Conservation (phyloP, 2,113 vertebrate genomes). For the Phaethon lepturus region DNA sequence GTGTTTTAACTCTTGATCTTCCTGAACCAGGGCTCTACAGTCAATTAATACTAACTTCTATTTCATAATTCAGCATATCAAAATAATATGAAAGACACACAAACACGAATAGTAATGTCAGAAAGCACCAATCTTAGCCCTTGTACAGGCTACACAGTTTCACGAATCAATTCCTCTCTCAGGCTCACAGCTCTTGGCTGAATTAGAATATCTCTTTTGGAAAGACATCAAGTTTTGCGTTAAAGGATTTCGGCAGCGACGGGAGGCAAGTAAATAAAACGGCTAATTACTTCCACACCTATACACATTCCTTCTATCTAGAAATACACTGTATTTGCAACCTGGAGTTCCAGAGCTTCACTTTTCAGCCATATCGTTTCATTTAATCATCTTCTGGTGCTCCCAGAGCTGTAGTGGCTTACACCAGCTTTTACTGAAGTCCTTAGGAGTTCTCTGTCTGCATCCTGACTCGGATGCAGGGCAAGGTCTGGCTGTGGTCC, state of each 20-base stretch:
- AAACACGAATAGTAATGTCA: not conserved
- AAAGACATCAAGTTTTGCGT: slow-evolving; percentile 9
- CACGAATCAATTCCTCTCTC: not conserved
- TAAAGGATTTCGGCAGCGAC: not conserved
- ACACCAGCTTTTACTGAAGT: not conserved
- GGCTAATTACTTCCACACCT: not conserved
- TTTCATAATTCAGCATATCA: not conserved
- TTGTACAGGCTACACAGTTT: not conserved
- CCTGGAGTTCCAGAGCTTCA: not conserved
- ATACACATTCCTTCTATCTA: not conserved
- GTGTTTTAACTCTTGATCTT: slow-evolving; percentile 51
- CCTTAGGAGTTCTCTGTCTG: not conserved
- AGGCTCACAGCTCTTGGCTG: not conserved
- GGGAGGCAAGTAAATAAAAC: slow-evolving; percentile 3
- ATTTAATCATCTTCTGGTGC: not conserved
- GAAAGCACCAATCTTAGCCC: not conserved
- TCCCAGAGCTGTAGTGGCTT: not conserved
- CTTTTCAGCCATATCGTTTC: not conserved
- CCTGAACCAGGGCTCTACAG: not conserved
- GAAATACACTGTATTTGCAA: not conserved
- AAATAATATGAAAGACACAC: not conserved
- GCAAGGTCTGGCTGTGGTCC: not conserved
- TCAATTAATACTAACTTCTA: not conserved
- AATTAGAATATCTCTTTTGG: not conserved
- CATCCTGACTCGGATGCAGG: accelerated